These are phyloP conservation scores for Sebastes oblongus DNA, from an alignment of 2,797 vertebrate species.

Conservation along the genomic window DNA sequence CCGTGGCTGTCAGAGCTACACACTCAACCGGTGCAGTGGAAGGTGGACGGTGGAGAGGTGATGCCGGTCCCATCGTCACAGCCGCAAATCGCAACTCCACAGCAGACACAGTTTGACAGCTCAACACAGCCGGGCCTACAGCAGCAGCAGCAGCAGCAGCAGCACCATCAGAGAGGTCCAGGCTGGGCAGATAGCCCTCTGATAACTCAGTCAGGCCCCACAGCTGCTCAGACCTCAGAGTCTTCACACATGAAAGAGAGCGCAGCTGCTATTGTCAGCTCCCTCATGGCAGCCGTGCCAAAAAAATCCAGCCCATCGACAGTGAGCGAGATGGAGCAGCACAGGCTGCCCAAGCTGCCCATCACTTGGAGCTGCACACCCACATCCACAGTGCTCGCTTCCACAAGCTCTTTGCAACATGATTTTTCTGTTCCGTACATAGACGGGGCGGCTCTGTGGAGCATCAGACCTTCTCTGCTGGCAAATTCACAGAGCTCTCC, in stretches of 20 bases:
- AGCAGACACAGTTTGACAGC: slow-evolving; percentile 46
- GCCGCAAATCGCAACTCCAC: slow-evolving; percentile 50
- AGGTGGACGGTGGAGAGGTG: slow-evolving; percentile 70
- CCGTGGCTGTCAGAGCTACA: slow-evolving; percentile 48
- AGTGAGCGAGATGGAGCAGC: slow-evolving; percentile 61
- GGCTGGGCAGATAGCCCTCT: slow-evolving; percentile 55
- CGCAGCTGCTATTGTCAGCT: slow-evolving; percentile 21
- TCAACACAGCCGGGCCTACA: slow-evolving; percentile 18
- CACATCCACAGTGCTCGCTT: slow-evolving; percentile 46
- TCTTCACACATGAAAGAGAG: slow-evolving; percentile 51
- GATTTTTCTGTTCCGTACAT: slow-evolving; percentile 56
- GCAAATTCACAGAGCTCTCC: slow-evolving; percentile 60
- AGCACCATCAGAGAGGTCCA: slow-evolving; percentile 58
- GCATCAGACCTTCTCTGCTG: slow-evolving; percentile 52
- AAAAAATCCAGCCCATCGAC: slow-evolving; percentile 58
- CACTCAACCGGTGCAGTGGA: slow-evolving; percentile 72
- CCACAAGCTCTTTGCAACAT: slow-evolving; percentile 55
- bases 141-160: slow-evolving; percentile 23
- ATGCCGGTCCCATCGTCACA: slow-evolving; percentile 64
- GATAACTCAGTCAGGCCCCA: slow-evolving; percentile 48
- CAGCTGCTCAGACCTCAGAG: slow-evolving; percentile 56
- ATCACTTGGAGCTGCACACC: slow-evolving; percentile 57
- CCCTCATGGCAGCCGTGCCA: slow-evolving; percentile 34
- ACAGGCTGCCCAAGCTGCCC: slow-evolving; percentile 44
- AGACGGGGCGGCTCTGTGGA: slow-evolving; percentile 76